Conservation (phyloP, 2,113 vertebrate species). For the Trogon surrucura region DNA sequence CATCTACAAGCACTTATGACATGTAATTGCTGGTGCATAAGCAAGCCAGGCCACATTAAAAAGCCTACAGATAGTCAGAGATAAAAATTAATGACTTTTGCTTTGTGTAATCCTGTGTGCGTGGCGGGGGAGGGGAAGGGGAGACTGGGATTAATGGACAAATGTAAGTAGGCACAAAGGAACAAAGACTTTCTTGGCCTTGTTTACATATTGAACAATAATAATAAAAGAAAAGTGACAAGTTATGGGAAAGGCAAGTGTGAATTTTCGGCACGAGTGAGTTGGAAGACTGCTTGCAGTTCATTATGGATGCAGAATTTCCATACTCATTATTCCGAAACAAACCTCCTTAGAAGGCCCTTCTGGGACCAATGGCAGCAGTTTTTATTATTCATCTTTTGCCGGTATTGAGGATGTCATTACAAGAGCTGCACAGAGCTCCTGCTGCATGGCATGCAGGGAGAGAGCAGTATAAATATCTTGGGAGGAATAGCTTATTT, state of each 20-base stretch:
- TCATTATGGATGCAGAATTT: constrained; percentile 78
- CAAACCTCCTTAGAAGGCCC: constrained; percentile 73
- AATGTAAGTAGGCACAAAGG: constrained; percentile 81
- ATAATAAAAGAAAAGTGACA: constrained; percentile 81
- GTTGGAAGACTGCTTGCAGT: constrained; percentile 77
- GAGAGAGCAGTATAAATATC: neutral
- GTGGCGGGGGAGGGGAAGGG: constrained; percentile 66
- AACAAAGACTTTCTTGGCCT: constrained; percentile 82
- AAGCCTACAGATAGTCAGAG: constrained; percentile 87
- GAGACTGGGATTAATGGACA: constrained; percentile 80
- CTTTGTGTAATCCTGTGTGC: constrained; percentile 85
- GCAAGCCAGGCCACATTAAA: constrained; percentile 88
- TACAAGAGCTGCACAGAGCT: constrained; percentile 23
- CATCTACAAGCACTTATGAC: constrained; percentile 88
- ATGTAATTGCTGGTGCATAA: constrained; percentile 88
- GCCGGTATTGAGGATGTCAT: constrained; percentile 56
- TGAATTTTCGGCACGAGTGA: constrained; percentile 81
- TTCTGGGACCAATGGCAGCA: constrained; percentile 66
- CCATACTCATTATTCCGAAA: constrained; percentile 78
- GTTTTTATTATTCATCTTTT: constrained; percentile 73
- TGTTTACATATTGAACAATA: constrained; percentile 84
- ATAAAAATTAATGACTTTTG: constrained; percentile 92
- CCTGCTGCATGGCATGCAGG: neutral
- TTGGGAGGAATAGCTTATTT: constrained; percentile 48
- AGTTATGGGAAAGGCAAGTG: constrained; percentile 79